Evolutionary conservation across 2,797 vertebrate species (phyloP), one percentile per base, ranked within the genome.

Genomic region (Sardinella longiceps): DNA sequence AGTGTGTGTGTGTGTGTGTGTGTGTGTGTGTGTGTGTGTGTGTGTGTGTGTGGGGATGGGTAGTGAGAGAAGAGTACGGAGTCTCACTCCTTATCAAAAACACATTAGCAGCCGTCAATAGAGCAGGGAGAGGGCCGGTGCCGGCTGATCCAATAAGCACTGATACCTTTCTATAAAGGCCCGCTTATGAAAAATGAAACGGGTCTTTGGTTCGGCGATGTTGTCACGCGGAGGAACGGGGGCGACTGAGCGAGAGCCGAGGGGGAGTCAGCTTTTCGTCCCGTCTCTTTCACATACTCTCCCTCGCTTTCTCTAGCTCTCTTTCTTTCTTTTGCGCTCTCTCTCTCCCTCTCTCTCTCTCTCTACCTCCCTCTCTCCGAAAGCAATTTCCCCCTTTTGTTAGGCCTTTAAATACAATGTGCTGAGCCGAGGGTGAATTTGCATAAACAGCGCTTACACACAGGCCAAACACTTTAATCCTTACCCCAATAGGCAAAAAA

Each of bases 391-490:
- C 84, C 82, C 84, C 82, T 83, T 83, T 85, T 87, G 84, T 87
- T 86, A 88, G 81, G 84, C 83, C 84, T 88, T 58, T 85, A 89
- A 87, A 86, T 87, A 86, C 86, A 81, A 81, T 86, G 77, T 84
- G 87, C 87, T 80, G 86, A 88, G 88, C 85, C 88, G 87, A 84
- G 82, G 81, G 80, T 66, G 25, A 80, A 87, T 87, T 87, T 86
- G 86, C 88, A 90, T 87, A 84, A 88, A 87, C 83, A 85, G 83
- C 81, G 85, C 85, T 84, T 82, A 84, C 82, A 82, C 86, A 86
- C 86, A 82, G 37, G 53, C 85, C 53, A 84, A 84, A 85, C 63
- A 82, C 87, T 85, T 53, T 77, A 86, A 89, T 84, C 66, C 83
- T 25, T 66, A 77, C 77, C 83, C 85, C 28, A 88, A 84, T 81